Base-by-base conservation (phyloP, 2,113 vertebrate species). In the Lepus americanus region DNA sequence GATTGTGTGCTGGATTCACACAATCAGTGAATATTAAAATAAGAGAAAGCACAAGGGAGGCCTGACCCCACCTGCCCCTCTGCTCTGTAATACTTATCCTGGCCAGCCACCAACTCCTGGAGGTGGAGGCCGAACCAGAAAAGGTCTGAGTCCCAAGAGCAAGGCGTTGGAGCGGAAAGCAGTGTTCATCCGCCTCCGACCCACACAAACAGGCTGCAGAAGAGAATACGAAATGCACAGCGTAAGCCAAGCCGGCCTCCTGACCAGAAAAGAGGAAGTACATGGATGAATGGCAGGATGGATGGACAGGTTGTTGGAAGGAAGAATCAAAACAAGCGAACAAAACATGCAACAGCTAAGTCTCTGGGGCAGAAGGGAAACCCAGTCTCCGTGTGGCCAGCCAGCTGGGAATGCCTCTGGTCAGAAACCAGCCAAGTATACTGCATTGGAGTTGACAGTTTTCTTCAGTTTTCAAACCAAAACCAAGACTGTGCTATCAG, bases 381-480 rank as follows among this genome's bases (percentile, higher is more conserved):
- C 25, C 66, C 11, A 53, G 9, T 49, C 31, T 36, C 39, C 0
- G 1, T 51, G 25, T 72, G 25, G 25, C 44, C 66, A 69, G 22
- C 7, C 63, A 67, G 70, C 36, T 29, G 20, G 36, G 77, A 89
- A 93, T 89, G 59, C 25, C 84, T 87, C 80, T 77, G 81, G 5
- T 78, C 67, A 89, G n/a, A 94, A 84, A 27, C 55, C 39, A 78
- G 31, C 44, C 25, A 61, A 19, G 64, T 23, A 16, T 2, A 53
- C 66, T 64, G 77, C 82, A 27, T 55, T 49, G 78, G 63, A 93
- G 63, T n/a, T 92, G 67, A 10, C 33, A 36, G 53, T 89, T 83
- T 88, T 72, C 89, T 90, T 63, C 74, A 72, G 29, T 64, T 92
- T 85, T 78, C 76, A 73, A 78, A 73, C 87, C 39, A 74, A 95